Percentiles rank a stretch among this genome's conserved stretches.
phyloP scores from a whole-genome alignment of 2,113 vertebrate genomes.

The Podarcis raffonei region DNA sequence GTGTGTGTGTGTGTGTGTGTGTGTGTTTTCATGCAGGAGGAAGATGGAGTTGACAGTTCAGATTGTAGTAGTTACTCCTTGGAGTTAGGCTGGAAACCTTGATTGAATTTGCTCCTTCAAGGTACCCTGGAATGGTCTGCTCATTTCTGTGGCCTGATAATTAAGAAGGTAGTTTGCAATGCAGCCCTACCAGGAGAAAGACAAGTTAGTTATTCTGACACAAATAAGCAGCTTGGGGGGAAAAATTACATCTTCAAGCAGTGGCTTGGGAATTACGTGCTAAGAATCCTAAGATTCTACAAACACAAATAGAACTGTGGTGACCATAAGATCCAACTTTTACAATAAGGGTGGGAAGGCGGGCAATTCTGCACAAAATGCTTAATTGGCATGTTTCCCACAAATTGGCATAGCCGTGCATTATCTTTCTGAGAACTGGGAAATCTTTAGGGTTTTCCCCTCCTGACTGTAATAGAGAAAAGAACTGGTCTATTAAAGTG shows the following conservation, averaged over 20 bases:
- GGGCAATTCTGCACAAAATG: not conserved
- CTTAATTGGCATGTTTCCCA: not conserved
- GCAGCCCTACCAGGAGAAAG: constrained; percentile 22
- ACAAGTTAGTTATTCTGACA: constrained; percentile 64
- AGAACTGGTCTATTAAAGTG: not conserved
- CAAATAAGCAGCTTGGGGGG: constrained; percentile 49
- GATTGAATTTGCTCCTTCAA: constrained; percentile 64
- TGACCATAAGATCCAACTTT: not conserved
- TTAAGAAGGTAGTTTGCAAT: constrained; percentile 57
- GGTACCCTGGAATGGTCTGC: constrained; percentile 53
- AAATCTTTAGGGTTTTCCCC: not conserved
- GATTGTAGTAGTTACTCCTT: constrained; percentile 65
- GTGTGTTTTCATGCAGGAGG: constrained; percentile 77
- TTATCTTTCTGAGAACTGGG: not conserved
- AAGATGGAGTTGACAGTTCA: constrained; percentile 76
- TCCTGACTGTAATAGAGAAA: not conserved
- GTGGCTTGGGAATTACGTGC: not conserved
- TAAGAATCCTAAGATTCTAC: not conserved
- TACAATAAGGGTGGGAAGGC: not conserved
- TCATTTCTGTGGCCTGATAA: constrained; percentile 39
- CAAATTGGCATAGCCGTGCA: not conserved
- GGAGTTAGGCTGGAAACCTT: constrained; percentile 37
- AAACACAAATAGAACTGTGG: not conserved
- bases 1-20: too few relatives aligned
- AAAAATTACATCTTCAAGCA: constrained; percentile 39